Evolutionary conservation across 30 jellyfish, hydroid and myxozoan species (phyloP), one percentile per base, ranked within the genome.

Genomic region (Sanderia malayensis): DNA sequence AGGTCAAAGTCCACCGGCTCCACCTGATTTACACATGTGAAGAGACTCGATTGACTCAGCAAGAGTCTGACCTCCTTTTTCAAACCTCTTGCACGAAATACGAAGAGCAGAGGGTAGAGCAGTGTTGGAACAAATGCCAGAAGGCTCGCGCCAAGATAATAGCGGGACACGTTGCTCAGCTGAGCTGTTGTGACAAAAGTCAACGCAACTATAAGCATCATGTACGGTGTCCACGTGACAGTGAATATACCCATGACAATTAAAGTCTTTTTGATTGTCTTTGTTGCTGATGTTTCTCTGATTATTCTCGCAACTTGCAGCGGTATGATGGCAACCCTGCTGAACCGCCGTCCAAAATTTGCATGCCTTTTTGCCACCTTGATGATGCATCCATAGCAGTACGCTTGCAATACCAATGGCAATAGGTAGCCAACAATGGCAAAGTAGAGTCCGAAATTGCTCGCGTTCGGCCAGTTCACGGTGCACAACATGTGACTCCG

Each of bases 261-360:
- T 44, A 29, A 52, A 0, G 93, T 73, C 44, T 76, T 86, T 62
- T 55, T 67, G 17, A 79, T 77, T 13, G 96, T 71, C 45, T 71
- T 77, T 0, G 84, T 18, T 0, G 95, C 95, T 31, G 95, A 85
- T 19, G 95, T 85, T 45, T 85, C 95, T 53, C 91, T 69, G 46
- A 85, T 74, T 44, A 85, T 85, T 27, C 81, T 67, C 11, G 88
- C 80, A 46, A 76, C 87, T 60, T 76, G 82, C 52, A 74, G 55
- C 20, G 95, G 95, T 13, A 85, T 63, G 23, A 69, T 76, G 1
- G 95, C 89, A 21, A 76, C 95, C 31, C 95, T 68, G 75, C 95
- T 85, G 53, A 74, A 8, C 19, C 95, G 90, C 24, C 95, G 57
- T 18, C 92, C 95, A 33, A 85, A 85, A 17, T 33, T 58, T 11